Evolutionary conservation across 2,888 invertebrate species (phyloP).

Genomic region (Cremastinae sp.): DNA sequence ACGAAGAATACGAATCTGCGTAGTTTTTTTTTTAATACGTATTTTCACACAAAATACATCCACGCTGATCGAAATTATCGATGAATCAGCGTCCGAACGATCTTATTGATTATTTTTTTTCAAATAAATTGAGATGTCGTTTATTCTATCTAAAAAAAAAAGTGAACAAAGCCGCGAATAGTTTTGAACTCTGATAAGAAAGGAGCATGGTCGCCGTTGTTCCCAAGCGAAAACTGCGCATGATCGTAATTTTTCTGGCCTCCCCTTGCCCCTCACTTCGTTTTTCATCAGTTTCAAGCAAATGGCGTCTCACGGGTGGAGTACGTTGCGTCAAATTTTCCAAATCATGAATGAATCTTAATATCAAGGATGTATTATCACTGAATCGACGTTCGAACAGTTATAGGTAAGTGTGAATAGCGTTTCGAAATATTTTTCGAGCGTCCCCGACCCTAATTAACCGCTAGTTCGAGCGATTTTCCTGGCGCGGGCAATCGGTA

Average conservation of each 20-base stretch:
- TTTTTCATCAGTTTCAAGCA: conserved; percentile 73
- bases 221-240: conserved; percentile 40
- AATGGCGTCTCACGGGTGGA: conserved; percentile 81
- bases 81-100: too few species aligned
- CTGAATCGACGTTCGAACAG: conserved; percentile 64
- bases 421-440: conserved; percentile 45
- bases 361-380: conserved; percentile 70
- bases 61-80: background rate
- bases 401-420: conserved; percentile 70
- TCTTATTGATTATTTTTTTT: conserved; percentile 1
- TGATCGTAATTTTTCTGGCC: conserved; percentile 34
- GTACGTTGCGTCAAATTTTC: conserved; percentile 78
- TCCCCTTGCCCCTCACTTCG: conserved; percentile 38
- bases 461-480: conserved; percentile 52
- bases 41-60: background rate
- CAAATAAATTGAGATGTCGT: background rate
- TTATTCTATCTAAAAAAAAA: background rate
- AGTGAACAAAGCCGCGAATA: background rate
- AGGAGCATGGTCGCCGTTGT: conserved; percentile 32
- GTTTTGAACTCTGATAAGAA: conserved; percentile 2
- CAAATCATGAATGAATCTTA: conserved; percentile 81
- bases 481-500: conserved; percentile 68
- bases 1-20: background rate
- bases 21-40: background rate
- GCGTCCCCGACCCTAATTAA: background rate